phyloP scores from a whole-genome alignment of 2,888 invertebrate genomes.

The Drosophila nr. medialis region DNA sequence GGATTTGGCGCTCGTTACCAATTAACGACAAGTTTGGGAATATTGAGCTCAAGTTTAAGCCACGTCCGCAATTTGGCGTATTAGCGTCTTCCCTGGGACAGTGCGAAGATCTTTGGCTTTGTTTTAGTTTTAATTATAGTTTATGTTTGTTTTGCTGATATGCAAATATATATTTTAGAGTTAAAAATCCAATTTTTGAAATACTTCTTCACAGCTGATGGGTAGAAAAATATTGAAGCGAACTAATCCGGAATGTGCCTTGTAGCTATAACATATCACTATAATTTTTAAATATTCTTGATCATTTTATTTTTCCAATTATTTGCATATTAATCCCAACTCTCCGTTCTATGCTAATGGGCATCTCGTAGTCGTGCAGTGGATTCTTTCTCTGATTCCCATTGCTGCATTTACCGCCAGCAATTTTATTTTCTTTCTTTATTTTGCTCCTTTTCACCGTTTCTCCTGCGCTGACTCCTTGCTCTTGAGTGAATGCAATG shows the following conservation, averaged over 20 bases:
- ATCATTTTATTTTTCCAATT: not conserved
- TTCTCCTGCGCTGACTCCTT: slow-evolving; percentile 4
- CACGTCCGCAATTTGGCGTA: not conserved
- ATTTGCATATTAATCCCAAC: not conserved
- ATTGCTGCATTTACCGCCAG: slow-evolving; percentile 38
- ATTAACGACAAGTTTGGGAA: not conserved
- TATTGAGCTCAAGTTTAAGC: not conserved
- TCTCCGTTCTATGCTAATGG: not conserved
- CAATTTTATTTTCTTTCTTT: slow-evolving; percentile 25
- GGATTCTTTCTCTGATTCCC: slow-evolving; percentile 9
- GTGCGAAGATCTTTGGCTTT: not conserved
- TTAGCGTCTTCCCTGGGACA: not conserved
- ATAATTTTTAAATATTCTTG: not conserved
- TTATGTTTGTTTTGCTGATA: not conserved
- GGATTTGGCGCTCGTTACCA: not conserved
- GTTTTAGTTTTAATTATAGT: not conserved
- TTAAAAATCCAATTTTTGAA: not conserved
- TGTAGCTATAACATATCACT: not conserved
- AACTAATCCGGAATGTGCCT: not conserved
- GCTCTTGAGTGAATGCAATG: slow-evolving; percentile 64
- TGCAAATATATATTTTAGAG: too few species aligned
- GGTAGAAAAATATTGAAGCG: too few species aligned
- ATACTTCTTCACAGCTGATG: too few species aligned
- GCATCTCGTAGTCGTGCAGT: slow-evolving; percentile 23
- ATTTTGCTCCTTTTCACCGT: not conserved